Evolutionary conservation across 2,113 vertebrate species (phyloP).

Genomic region (Thunnus maccoyii): DNA sequence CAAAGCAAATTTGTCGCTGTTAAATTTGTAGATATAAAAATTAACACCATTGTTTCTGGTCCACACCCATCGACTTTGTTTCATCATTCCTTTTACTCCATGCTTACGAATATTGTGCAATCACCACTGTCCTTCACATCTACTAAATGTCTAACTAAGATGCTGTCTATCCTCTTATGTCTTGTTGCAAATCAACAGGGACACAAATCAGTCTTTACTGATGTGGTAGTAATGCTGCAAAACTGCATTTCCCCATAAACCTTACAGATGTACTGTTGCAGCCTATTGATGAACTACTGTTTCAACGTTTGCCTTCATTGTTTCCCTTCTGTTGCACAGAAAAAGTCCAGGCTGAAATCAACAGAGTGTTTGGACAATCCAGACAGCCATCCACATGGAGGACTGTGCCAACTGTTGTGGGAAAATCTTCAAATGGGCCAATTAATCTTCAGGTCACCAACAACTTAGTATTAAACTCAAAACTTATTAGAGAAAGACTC

Average conservation of each 20-base stretch:
- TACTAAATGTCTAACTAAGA: too few relatives aligned
- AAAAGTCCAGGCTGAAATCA: conserved; percentile 82
- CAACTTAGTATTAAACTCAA: too few relatives aligned
- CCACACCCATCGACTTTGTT: too few relatives aligned
- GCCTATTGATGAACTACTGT: not conserved
- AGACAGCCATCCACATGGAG: conserved; percentile 69
- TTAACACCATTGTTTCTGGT: not conserved
- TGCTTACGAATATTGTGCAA: not conserved
- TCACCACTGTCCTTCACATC: not conserved
- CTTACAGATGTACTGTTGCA: not conserved
- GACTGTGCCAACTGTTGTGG: conserved; percentile 67
- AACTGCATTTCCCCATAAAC: not conserved
- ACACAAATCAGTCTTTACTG: not conserved
- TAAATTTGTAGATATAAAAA: not conserved
- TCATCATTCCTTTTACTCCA: not conserved
- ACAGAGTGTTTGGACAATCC: conserved; percentile 71
- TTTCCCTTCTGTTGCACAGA: conserved; percentile 32
- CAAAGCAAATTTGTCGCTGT: not conserved
- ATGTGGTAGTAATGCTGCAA: not conserved
- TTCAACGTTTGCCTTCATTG: too few relatives aligned
- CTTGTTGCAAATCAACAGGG: not conserved
- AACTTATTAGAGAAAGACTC: too few relatives aligned
- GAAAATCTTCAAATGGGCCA: too few relatives aligned
- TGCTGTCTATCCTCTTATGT: too few relatives aligned
- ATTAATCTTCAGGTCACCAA: too few relatives aligned